Conservation (phyloP, 2,113 vertebrate genomes). For the Camelus dromedarius region DNA sequence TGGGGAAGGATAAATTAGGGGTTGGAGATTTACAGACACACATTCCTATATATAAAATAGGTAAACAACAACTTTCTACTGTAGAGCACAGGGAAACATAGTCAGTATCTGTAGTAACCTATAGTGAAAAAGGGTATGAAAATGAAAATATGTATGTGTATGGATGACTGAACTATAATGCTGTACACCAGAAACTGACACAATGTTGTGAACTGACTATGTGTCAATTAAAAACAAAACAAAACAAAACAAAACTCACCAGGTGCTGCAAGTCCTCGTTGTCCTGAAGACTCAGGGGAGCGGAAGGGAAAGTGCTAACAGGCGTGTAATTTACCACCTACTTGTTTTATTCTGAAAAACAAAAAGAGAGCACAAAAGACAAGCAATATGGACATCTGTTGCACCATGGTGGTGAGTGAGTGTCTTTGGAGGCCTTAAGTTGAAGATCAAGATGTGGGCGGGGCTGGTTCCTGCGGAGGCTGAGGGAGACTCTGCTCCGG, state of each 20-base stretch:
- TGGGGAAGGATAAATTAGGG: no score
- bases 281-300: accelerated
- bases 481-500: not conserved
- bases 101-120: no score
- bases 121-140: no score
- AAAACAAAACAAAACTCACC: not conserved
- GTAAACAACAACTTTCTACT: no score
- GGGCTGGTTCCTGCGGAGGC: not conserved
- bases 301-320: accelerated
- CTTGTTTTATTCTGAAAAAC: not conserved
- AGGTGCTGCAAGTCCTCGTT: accelerated
- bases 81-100: no score
- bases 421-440: not conserved
- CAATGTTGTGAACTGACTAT: no score
- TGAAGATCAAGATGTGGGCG: accelerated
- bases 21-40: no score
- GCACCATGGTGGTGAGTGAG: accelerated
- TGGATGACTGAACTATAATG: no score
- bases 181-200: no score
- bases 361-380: not conserved
- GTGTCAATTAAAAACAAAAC: no score
- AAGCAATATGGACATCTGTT: accelerated
- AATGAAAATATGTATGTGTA: no score
- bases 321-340: accelerated
- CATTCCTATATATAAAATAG: no score